phyloP scores from a whole-genome alignment of 2,797 vertebrate genomes.

The Eupleurogrammus muticus region DNA sequence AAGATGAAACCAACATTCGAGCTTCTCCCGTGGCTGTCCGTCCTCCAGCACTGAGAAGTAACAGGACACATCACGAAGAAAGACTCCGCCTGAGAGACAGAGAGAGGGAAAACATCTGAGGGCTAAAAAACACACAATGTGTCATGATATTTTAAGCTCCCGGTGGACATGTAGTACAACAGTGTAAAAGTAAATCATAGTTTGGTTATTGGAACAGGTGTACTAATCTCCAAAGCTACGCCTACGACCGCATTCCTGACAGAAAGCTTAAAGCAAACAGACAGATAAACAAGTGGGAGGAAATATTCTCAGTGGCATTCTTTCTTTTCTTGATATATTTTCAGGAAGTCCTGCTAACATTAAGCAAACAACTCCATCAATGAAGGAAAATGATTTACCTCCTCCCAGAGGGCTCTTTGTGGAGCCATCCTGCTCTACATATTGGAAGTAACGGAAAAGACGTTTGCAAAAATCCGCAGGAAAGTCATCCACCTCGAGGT shows the following conservation, averaged over 20 bases:
- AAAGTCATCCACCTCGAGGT: slow-evolving; percentile 88
- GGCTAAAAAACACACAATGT: background rate
- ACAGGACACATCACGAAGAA: slow-evolving; percentile 90
- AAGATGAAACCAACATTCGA: slow-evolving; percentile 87
- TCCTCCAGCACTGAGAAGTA: slow-evolving; percentile 94
- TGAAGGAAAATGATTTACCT: slow-evolving; percentile 53
- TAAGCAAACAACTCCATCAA: background rate
- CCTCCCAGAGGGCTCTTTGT: slow-evolving; percentile 36
- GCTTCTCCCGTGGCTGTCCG: slow-evolving; percentile 90
- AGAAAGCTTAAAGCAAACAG: background rate
- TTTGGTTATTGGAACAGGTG: slow-evolving; percentile 24
- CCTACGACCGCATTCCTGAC: slow-evolving; percentile 19
- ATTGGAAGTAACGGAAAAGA: slow-evolving; percentile 90
- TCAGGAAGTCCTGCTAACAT: background rate
- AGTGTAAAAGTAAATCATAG: slow-evolving; percentile 4
- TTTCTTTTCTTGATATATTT: slow-evolving; percentile 13
- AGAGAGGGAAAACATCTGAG: background rate
- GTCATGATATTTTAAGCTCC: background rate
- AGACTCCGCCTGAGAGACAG: slow-evolving; percentile 78
- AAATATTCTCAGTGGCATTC: background rate
- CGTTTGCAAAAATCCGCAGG: slow-evolving; percentile 85
- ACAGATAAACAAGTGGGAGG: slow-evolving; percentile 20
- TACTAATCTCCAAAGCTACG: slow-evolving; percentile 29
- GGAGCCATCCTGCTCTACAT: slow-evolving; percentile 61
- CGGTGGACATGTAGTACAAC: background rate